A percentile compares a stretch with the other conserved stretches of the same genome.
These are phyloP conservation scores for Dryococelus australis DNA, from an alignment of 2,888 invertebrate species.

Conservation along the genomic window DNA sequence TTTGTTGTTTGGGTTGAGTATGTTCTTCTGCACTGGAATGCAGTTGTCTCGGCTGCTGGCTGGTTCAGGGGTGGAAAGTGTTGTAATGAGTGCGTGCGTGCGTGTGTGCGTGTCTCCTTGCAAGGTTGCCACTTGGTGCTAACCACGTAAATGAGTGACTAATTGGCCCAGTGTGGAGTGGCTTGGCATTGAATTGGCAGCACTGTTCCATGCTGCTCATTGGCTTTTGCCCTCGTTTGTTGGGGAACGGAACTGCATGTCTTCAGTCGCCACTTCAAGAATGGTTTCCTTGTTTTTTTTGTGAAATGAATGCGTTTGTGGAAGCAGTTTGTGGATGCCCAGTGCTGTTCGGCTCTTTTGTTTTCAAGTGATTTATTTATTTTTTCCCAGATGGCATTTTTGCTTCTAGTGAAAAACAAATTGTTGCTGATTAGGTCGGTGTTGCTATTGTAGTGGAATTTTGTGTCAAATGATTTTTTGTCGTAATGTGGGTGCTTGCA, in stretches of 20 bases:
- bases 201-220: background rate
- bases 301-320: background rate
- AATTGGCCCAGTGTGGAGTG: slow-evolving; percentile 1
- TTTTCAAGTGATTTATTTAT: no score
- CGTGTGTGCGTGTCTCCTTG: background rate
- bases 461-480: background rate
- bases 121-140: slow-evolving; percentile 2
- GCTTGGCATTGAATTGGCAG: background rate
- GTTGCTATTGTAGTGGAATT: background rate
- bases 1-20: no score
- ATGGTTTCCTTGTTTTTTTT: background rate
- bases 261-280: background rate
- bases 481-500: no score
- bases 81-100: background rate
- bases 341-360: background rate
- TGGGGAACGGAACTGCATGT: background rate
- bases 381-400: background rate
- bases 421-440: background rate
- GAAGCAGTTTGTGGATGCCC: background rate
- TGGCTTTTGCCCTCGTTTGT: background rate
- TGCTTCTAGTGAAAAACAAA: background rate
- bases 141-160: slow-evolving; percentile 24
- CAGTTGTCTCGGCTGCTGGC: background rate
- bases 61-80: background rate
- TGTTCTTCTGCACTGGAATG: no score